Conservation (phyloP, 2,797 vertebrate species). For the Notamacropus eugenii region DNA sequence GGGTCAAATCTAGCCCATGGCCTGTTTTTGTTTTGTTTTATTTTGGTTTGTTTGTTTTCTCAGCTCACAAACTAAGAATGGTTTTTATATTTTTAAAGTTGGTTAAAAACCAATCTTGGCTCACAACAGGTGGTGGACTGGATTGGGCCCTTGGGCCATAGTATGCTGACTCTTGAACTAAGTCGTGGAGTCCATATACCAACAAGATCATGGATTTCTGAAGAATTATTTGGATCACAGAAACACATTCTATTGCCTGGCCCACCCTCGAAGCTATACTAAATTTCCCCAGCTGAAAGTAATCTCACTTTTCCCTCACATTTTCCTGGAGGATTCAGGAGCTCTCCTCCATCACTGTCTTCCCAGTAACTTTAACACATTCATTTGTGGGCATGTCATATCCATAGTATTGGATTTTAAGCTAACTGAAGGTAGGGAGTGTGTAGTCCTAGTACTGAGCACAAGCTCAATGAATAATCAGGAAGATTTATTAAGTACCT, state of each 20-base stretch:
- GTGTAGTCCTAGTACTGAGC: neutral
- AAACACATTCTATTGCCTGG: neutral
- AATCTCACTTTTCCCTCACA: neutral
- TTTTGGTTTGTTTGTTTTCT: neutral
- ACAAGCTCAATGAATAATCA: neutral
- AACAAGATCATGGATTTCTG: neutral
- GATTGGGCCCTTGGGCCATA: neutral
- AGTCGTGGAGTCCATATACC: neutral
- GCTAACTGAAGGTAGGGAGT: neutral
- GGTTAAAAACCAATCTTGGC: neutral
- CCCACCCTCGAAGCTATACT: neutral
- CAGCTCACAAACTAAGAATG: neutral
- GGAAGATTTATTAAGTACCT: neutral
- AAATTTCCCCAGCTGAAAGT: neutral
- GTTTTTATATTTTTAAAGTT: neutral
- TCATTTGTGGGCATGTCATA: neutral
- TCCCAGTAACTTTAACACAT: neutral
- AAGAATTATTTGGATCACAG: neutral
- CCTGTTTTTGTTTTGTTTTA: neutral
- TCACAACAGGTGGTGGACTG: neutral
- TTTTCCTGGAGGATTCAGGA: neutral
- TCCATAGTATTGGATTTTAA: neutral
- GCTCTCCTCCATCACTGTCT: neutral
- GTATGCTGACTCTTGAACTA: neutral
- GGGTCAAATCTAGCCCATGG: neutral